Percentiles rank a stretch among this genome's conserved stretches.
These are phyloP conservation scores for Rhinogobio ventralis DNA, from an alignment of 2,797 vertebrate species.

Conservation along the genomic window DNA sequence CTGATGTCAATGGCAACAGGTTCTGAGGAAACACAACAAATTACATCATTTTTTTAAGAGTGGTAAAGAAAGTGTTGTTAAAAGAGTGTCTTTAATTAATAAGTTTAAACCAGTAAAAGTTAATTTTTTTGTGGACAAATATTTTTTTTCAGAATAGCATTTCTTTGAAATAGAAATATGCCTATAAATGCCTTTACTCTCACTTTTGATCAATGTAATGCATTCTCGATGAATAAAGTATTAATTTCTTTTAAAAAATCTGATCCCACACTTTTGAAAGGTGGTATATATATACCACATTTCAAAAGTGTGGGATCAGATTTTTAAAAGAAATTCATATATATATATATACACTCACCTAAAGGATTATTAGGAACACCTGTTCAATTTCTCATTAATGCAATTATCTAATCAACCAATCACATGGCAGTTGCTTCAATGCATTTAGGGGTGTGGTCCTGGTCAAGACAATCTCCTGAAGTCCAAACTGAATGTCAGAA, in stretches of 20 bases:
- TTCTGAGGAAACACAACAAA: slow-evolving; percentile 58
- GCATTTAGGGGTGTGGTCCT: no score
- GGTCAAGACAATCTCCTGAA: no score
- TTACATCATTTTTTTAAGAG: neutral
- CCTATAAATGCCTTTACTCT: neutral
- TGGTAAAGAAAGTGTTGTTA: neutral
- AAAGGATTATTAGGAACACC: no score
- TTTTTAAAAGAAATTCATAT: no score
- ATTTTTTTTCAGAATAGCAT: neutral
- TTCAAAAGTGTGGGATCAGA: no score
- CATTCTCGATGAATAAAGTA: neutral
- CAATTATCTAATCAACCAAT: no score
- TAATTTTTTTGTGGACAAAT: neutral
- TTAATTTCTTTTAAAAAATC: neutral
- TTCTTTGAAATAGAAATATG: neutral
- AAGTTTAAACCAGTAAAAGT: neutral
- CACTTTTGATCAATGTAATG: neutral
- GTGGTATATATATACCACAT: no score
- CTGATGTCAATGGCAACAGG: slow-evolving; percentile 64
- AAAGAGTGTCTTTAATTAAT: neutral
- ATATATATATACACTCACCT: no score
- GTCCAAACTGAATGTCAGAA: no score
- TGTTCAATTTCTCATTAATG: no score
- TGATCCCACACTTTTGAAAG: neutral
- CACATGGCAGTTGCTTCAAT: no score